Conservation (phyloP, 2,888 invertebrate species). For the Melangyna quadrimaculata region DNA sequence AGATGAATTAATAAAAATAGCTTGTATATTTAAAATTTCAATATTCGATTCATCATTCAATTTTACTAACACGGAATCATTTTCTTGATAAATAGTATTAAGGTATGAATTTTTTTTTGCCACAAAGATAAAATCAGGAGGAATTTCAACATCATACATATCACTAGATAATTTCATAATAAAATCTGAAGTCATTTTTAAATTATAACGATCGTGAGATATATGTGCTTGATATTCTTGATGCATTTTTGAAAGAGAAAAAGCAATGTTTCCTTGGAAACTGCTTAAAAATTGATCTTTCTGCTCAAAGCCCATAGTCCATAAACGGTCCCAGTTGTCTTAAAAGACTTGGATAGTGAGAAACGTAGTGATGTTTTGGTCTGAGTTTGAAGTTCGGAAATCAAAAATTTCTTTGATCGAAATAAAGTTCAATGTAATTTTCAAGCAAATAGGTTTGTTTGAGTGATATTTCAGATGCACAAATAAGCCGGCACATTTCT, state of each 20-base stretch:
- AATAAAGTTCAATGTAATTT: slow-evolving; percentile 53
- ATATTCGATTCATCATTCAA: slow-evolving; percentile 8
- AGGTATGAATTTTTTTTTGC: slow-evolving; percentile 37
- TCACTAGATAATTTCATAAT: slow-evolving; percentile 15
- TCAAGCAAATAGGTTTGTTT: slow-evolving; percentile 44
- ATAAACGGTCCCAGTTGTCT: slow-evolving; percentile 56
- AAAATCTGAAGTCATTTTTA: slow-evolving; percentile 26
- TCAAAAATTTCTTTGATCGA: slow-evolving; percentile 43
- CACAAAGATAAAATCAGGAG: slow-evolving; percentile 35
- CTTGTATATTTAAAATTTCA: background rate
- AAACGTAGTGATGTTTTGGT: slow-evolving; percentile 62
- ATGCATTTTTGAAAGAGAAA: slow-evolving; percentile 35
- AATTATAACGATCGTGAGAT: slow-evolving; percentile 35
- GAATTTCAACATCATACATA: slow-evolving; percentile 44
- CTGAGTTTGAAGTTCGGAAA: slow-evolving; percentile 42
- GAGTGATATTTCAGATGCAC: slow-evolving; percentile 41
- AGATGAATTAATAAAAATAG: slow-evolving; percentile 1
- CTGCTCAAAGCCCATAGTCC: slow-evolving; percentile 57
- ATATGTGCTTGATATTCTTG: slow-evolving; percentile 39
- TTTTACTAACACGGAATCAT: slow-evolving; percentile 31
- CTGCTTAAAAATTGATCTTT: slow-evolving; percentile 55
- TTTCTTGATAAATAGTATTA: slow-evolving; percentile 34
- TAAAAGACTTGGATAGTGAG: slow-evolving; percentile 55
- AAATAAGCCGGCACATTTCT: slow-evolving; percentile 61
- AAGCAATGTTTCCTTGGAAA: slow-evolving; percentile 35